Conservation (phyloP, 1,140 invertebrate genomes). For the Drosophila pachea region DNA sequence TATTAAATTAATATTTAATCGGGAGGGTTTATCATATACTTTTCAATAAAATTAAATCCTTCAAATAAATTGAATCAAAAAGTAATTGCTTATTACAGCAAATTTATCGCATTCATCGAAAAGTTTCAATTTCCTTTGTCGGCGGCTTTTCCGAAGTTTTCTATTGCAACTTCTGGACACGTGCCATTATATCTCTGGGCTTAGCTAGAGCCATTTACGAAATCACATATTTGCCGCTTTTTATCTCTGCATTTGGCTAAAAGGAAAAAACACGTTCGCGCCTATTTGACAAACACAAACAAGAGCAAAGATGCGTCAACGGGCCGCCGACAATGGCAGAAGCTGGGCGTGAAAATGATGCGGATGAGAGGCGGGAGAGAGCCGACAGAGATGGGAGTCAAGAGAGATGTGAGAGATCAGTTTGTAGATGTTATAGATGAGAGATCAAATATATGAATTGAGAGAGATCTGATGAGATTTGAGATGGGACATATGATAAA, state of each 20-base stretch:
- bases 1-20: too few relatives aligned
- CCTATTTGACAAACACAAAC: conserved; percentile 17
- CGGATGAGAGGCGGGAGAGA: conserved; percentile 46
- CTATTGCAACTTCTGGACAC: conserved; percentile 1
- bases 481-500: too few relatives aligned
- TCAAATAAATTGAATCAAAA: too few relatives aligned
- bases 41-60: too few relatives aligned
- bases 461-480: too few relatives aligned
- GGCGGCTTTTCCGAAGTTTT: neutral
- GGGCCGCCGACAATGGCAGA: conserved; percentile 1
- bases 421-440: conserved; percentile 17
- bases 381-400: too few relatives aligned
- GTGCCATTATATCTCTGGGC: neutral
- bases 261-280: neutral
- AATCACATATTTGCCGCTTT: neutral
- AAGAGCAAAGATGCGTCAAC: conserved; percentile 11
- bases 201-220: neutral
- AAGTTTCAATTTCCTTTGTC: too few relatives aligned
- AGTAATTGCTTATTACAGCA: too few relatives aligned
- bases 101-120: too few relatives aligned
- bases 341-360: conserved; percentile 50
- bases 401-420: conserved; percentile 31
- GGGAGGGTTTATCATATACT: too few relatives aligned
- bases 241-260: neutral
- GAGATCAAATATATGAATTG: too few relatives aligned